phyloP scores from a whole-genome alignment of 2,797 vertebrate species.

The Phylloscopus collybita region DNA sequence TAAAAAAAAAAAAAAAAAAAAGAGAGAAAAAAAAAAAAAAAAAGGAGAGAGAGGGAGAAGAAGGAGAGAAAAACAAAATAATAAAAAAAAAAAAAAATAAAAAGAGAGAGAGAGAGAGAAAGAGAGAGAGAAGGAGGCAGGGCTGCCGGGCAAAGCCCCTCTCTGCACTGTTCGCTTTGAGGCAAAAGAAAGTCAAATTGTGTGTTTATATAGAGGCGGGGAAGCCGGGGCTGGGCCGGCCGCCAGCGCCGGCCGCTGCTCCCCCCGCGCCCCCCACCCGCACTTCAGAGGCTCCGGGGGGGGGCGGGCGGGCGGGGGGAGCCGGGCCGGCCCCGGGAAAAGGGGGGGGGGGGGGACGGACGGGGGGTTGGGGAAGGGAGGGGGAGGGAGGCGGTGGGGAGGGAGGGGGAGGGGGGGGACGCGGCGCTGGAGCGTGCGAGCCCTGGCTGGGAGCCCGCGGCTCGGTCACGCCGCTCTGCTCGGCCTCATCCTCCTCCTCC shows the following conservation, averaged over 20 bases:
- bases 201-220: constrained; percentile 96
- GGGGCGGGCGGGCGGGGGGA: constrained; percentile 41
- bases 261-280: constrained; percentile 63
- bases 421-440: constrained; percentile 86
- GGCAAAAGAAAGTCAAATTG: constrained; percentile 77
- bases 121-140: no score
- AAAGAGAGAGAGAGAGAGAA: no score
- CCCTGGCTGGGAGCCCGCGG: constrained; percentile 75
- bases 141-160: no score
- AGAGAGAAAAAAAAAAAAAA: no score
- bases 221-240: constrained; percentile 85
- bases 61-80: no score
- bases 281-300: constrained; percentile 73
- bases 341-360: constrained; percentile 68
- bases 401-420: constrained; percentile 14
- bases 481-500: not conserved
- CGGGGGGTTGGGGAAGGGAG: no score
- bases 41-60: no score
- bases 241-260: constrained; percentile 75
- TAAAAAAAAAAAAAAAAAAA: no score
- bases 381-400: no score
- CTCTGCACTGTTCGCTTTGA: no score
- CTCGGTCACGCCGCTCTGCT: constrained; percentile 5
- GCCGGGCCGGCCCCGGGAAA: not conserved
- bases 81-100: no score